Evolutionary conservation across 2,113 vertebrate genomes (phyloP).

Genomic region (Speoplatyrhinus poulsoni): DNA sequence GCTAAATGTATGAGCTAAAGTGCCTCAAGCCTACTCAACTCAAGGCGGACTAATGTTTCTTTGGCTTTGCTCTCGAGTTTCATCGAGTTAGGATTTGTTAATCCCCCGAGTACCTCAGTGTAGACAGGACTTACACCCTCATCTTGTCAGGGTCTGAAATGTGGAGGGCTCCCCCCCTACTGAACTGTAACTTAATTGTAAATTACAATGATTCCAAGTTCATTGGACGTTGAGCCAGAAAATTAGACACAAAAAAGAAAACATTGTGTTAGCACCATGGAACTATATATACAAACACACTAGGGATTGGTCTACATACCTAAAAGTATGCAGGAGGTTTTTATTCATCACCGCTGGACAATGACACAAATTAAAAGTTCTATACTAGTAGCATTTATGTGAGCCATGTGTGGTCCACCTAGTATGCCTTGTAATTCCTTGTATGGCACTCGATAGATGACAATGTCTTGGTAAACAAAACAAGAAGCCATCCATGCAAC

Average conservation of each 20-base stretch:
- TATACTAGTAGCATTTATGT: slow-evolving; percentile 13
- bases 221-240: slow-evolving; percentile 33
- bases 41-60: slow-evolving; percentile 14
- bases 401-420: slow-evolving; percentile 10
- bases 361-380: neutral
- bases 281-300: neutral
- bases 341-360: slow-evolving; percentile 25
- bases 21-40: slow-evolving; percentile 32
- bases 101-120: slow-evolving; percentile 38
- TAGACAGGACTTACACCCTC: slow-evolving; percentile 55
- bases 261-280: slow-evolving; percentile 12
- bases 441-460: too few relatives aligned
- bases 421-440: too few relatives aligned
- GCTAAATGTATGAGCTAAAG: slow-evolving; percentile 50
- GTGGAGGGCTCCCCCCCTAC: slow-evolving; percentile 38
- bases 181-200: slow-evolving; percentile 57
- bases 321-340: slow-evolving; percentile 34
- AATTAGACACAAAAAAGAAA: slow-evolving; percentile 23
- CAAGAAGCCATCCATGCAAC: too few relatives aligned
- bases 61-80: slow-evolving; percentile 48
- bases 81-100: slow-evolving; percentile 47
- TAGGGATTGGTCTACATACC: slow-evolving; percentile 26
- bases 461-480: too few relatives aligned
- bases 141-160: slow-evolving; percentile 40
- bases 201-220: slow-evolving; percentile 26